Percentiles rank a stretch among this genome's conserved stretches.
These are phyloP conservation scores for Amiota minor DNA, from an alignment of 2,888 invertebrate genomes.

Conservation along the genomic window DNA sequence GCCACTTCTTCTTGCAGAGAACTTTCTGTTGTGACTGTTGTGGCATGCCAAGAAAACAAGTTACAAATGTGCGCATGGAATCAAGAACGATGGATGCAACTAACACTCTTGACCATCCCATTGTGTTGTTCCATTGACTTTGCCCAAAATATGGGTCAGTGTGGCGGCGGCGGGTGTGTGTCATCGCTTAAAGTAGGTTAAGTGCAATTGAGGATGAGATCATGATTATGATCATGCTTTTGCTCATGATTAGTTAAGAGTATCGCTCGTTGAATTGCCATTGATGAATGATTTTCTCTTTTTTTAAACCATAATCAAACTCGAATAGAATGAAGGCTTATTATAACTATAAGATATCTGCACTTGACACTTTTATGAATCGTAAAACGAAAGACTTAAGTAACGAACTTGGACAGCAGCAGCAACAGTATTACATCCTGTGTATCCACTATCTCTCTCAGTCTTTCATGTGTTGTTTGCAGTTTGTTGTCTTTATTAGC, in stretches of 20 bases:
- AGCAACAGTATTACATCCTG: background rate
- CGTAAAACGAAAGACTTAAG: conserved; percentile 51
- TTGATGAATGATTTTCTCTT: too few relatives aligned
- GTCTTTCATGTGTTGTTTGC: conserved; percentile 54
- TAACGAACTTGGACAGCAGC: conserved; percentile 41
- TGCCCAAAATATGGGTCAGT: conserved; percentile 16
- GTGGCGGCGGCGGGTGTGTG: conserved; percentile 7
- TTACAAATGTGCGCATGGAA: background rate
- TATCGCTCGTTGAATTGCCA: too few relatives aligned
- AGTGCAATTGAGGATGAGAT: conserved; percentile 6
- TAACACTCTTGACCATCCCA: background rate
- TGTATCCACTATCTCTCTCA: background rate
- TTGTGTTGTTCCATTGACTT: background rate
- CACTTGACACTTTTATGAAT: conserved; percentile 36
- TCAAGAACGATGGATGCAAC: background rate
- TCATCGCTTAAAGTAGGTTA: conserved; percentile 8
- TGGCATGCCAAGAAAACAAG: conserved; percentile 12
- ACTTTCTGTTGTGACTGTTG: too few relatives aligned
- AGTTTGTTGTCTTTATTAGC: conserved; percentile 65
- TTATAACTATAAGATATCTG: background rate
- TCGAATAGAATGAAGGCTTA: too few relatives aligned
- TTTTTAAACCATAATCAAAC: too few relatives aligned
- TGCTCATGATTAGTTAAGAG: too few relatives aligned
- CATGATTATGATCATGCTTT: background rate
- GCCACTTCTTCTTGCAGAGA: too few relatives aligned